Evolutionary conservation across 1,140 invertebrate genomes (phyloP), one percentile per base, ranked within the genome.

Genomic region (Copidosoma floridanum): DNA sequence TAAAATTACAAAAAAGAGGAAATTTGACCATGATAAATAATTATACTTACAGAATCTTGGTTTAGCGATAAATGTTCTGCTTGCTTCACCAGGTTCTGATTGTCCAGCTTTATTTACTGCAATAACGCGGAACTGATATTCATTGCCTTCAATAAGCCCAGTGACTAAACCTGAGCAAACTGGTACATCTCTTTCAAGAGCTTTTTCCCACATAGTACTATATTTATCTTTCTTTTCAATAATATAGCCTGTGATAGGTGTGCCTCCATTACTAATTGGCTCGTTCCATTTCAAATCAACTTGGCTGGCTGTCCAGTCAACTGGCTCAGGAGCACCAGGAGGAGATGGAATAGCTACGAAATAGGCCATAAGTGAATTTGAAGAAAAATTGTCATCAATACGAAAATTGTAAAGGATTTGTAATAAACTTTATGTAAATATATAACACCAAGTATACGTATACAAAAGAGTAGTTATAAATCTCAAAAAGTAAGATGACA

Each of bases 151-250:
- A 65, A 95, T 91, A 3, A 99, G 80, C 55, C 94, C 94, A 64
- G 88, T 89, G 2, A 96, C 86, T 40, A 86, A 85, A 35, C 86
- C 92, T 65, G 86, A 85, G 0, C 90, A 89, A 14, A 84, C 82
- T 4, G 88, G 82, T 20, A 82, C 84, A 59, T 88, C 87, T 0
- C 89, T 92, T 80, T 95, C 93, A 21, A 89, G 69, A 32, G 91
- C 92, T 74, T 95, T 93, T 77, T 95, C 91, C 94, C 94, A 93
- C 69, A 94, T 88, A 37, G 88, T 89, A 67, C 91, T 93, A 82
- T 96, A 95, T 78, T 98, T 98, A 69, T 97, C 94, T 76, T 95
- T 96, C 83, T 95, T 96, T 78, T 99, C 96, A 66, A 99, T 88
- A 38, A 99, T 91, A 71, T 98, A 99, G 27, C 94, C 91, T 64